Conservation (phyloP, 2,888 invertebrate species). For the Drosophila cognata region DNA sequence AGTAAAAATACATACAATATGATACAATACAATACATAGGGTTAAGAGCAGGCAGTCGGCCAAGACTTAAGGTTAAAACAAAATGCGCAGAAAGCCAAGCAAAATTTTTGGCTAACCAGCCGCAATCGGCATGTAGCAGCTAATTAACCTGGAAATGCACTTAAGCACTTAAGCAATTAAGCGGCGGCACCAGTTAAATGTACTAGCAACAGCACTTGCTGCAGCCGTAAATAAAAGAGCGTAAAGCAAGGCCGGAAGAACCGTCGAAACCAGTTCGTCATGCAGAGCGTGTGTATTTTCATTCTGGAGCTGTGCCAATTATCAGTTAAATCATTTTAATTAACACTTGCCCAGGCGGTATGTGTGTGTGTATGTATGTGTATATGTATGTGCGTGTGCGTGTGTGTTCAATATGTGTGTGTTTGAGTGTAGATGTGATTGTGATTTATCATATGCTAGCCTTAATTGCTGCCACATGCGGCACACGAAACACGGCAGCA, state of each 20-base stretch:
- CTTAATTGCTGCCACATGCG: slow-evolving; percentile 57
- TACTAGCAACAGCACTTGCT: slow-evolving; percentile 13
- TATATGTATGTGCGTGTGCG: slow-evolving; percentile 6
- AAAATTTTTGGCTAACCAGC: slow-evolving; percentile 20
- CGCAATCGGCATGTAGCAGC: slow-evolving; percentile 37
- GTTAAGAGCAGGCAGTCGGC: slow-evolving; percentile 22
- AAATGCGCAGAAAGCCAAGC: slow-evolving; percentile 44
- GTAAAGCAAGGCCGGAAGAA: slow-evolving; percentile 43
- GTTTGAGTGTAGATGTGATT: slow-evolving; percentile 39
- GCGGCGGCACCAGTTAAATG: slow-evolving; percentile 16
- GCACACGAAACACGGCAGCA: slow-evolving; percentile 31
- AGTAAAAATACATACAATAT: slow-evolving; percentile 33
- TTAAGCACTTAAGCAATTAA: slow-evolving; percentile 73
- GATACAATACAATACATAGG: slow-evolving; percentile 33
- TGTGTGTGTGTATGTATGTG: slow-evolving; percentile 14
- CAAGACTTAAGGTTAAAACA: slow-evolving; percentile 49
- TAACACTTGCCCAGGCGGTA: slow-evolving; percentile 68
- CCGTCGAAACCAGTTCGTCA: slow-evolving; percentile 42
- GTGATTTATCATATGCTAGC: slow-evolving; percentile 72
- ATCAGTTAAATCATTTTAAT: slow-evolving; percentile 81
- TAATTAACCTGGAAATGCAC: slow-evolving; percentile 79
- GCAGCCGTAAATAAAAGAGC: slow-evolving; percentile 39
- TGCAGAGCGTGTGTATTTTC: slow-evolving; percentile 30
- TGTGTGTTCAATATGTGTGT: slow-evolving; percentile 31
- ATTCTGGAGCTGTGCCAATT: slow-evolving; percentile 60